Evolutionary conservation across 2,797 vertebrate genomes (phyloP).

Genomic region (Pampus argenteus): DNA sequence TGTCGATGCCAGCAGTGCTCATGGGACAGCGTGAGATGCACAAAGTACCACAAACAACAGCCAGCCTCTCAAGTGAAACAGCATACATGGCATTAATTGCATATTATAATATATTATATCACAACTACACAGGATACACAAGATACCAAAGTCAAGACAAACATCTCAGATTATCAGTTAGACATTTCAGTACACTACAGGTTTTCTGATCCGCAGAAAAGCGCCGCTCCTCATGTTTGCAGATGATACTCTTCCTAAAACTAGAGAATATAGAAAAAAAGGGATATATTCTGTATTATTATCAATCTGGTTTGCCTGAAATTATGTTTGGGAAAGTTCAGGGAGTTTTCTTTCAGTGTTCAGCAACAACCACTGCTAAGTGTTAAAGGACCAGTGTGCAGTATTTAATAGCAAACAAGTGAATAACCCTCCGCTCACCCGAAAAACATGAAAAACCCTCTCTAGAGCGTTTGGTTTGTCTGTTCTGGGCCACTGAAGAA

Average conservation of each 20-base stretch:
- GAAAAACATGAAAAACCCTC: no score
- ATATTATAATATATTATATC: constrained; percentile 48
- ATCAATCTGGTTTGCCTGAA: background rate
- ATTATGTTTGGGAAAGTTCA: background rate
- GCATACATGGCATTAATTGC: constrained; percentile 46
- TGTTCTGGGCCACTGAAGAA: no score
- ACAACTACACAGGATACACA: constrained; percentile 39
- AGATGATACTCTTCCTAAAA: constrained; percentile 17
- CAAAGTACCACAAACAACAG: constrained; percentile 21
- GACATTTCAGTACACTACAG: background rate
- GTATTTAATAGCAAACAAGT: no score
- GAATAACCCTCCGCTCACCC: no score
- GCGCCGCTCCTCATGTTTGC: no score
- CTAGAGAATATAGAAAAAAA: background rate
- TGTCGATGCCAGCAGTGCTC: background rate
- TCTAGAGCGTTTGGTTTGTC: no score
- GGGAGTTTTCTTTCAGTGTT: no score
- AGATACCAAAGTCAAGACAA: constrained; percentile 18
- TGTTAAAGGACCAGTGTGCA: no score
- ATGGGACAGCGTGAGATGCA: background rate
- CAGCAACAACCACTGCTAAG: no score
- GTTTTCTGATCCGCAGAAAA: background rate
- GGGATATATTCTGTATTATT: background rate
- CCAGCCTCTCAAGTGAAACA: constrained; percentile 9
- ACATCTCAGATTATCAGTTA: constrained; percentile 19